A percentile compares a stretch with the other conserved stretches of the same genome.
These are phyloP conservation scores for Drosophila melanosoma DNA, from an alignment of 2,888 invertebrate genomes.

Conservation along the genomic window DNA sequence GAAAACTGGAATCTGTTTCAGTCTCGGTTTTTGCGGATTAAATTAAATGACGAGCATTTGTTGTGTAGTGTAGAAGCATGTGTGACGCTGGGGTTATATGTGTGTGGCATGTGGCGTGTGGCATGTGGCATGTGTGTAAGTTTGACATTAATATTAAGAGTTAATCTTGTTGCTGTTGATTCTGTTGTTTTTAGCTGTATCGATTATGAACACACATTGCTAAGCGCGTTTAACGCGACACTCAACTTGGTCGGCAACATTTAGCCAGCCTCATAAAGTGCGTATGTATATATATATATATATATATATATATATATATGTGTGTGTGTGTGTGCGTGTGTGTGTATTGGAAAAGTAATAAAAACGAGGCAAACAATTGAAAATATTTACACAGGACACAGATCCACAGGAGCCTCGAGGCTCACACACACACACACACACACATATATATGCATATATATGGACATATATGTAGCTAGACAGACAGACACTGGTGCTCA, in stretches of 20 bases:
- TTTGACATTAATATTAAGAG: conserved; percentile 67
- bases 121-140: conserved; percentile 66
- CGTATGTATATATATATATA: conserved; percentile 1
- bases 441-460: conserved; percentile 25
- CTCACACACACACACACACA: conserved; percentile 7
- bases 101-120: conserved; percentile 51
- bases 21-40: conserved; percentile 27
- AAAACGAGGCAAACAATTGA: conserved; percentile 79
- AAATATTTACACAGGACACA: conserved; percentile 81
- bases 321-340: conserved; percentile 21
- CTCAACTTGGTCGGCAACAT: conserved; percentile 13
- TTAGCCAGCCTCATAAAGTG: conserved; percentile 25
- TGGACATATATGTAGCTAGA: conserved; percentile 8
- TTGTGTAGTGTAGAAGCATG: conserved; percentile 44
- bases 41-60: conserved; percentile 35
- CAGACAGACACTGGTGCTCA: conserved; percentile 9
- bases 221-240: not conserved
- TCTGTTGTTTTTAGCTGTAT: conserved; percentile 42
- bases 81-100: conserved; percentile 54
- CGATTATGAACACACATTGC: conserved; percentile 42
- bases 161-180: conserved; percentile 13
- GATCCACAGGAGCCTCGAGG: conserved; percentile 38
- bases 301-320: too few relatives aligned
- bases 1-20: conserved; percentile 25
- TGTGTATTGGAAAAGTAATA: conserved; percentile 66